These are phyloP conservation scores for Globicephala melas DNA, from an alignment of 2,113 vertebrate species.

Conservation along the genomic window DNA sequence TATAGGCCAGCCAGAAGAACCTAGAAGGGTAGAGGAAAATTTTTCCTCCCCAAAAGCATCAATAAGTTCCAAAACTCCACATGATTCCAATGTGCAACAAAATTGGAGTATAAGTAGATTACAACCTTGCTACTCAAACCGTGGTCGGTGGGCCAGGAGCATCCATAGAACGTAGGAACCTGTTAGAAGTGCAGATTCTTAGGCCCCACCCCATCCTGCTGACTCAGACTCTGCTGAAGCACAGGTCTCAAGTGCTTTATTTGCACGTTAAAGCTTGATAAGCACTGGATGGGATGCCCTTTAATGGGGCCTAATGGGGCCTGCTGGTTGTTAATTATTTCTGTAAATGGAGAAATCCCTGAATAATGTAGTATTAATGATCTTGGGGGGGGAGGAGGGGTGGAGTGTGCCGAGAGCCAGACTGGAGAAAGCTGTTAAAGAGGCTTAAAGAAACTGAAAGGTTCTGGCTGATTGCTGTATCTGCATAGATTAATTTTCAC, in stretches of 20 bases:
- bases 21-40: not conserved
- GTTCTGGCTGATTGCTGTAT: not conserved
- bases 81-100: not conserved
- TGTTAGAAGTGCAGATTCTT: not conserved
- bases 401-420: not conserved
- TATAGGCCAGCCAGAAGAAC: not conserved
- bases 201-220: not conserved
- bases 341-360: not conserved
- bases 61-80: not conserved
- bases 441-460: not conserved
- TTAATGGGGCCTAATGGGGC: not conserved
- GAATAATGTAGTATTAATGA: not conserved
- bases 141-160: accelerated
- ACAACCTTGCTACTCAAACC: not conserved
- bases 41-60: not conserved
- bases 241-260: not conserved
- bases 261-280: not conserved
- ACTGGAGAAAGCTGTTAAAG: not conserved
- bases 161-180: not conserved
- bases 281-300: not conserved
- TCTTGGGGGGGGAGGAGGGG: not conserved
- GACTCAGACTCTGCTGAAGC: not conserved
- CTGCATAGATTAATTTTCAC: not conserved
- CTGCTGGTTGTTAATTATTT: not conserved
- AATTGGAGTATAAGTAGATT: not conserved